Evolutionary conservation across 1,140 invertebrate species (phyloP).

Genomic region (Lerema accius): DNA sequence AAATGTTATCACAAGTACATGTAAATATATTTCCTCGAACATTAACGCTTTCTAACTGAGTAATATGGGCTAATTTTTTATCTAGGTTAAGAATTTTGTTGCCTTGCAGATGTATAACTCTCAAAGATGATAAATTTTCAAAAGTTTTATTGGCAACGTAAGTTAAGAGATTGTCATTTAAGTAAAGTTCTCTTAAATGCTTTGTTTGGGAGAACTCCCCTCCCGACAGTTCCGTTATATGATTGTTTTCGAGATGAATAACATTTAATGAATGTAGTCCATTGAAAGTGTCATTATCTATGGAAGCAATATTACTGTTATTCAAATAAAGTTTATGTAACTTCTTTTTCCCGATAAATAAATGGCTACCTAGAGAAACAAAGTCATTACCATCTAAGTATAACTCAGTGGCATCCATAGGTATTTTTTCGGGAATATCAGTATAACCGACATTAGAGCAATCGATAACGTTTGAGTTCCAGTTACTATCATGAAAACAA

Average conservation of each 20-base stretch:
- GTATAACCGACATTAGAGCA: slow-evolving; percentile 90
- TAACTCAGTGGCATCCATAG: slow-evolving; percentile 95
- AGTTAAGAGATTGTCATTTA: slow-evolving; percentile 90
- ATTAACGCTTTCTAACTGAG: slow-evolving; percentile 87
- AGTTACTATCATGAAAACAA: slow-evolving; percentile 94
- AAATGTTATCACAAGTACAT: slow-evolving; percentile 86
- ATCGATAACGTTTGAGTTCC: slow-evolving; percentile 94
- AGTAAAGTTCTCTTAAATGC: slow-evolving; percentile 90
- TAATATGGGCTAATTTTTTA: slow-evolving; percentile 85
- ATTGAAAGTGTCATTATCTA: slow-evolving; percentile 93
- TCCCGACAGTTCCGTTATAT: slow-evolving; percentile 88
- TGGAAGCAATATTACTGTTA: slow-evolving; percentile 89
- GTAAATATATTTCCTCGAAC: slow-evolving; percentile 88
- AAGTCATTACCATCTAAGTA: slow-evolving; percentile 94
- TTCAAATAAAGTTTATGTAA: slow-evolving; percentile 92
- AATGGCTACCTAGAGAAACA: slow-evolving; percentile 89
- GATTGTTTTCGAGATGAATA: slow-evolving; percentile 92
- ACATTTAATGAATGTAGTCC: slow-evolving; percentile 89
- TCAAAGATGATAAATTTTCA: slow-evolving; percentile 86
- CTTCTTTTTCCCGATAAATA: slow-evolving; percentile 94
- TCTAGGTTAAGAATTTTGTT: slow-evolving; percentile 90
- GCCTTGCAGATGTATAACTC: slow-evolving; percentile 89
- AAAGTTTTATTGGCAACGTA: slow-evolving; percentile 91
- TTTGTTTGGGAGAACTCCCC: slow-evolving; percentile 90
- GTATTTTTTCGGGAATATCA: slow-evolving; percentile 89